phyloP scores from a whole-genome alignment of 2,797 vertebrate species.

The Clarias platycephalus region DNA sequence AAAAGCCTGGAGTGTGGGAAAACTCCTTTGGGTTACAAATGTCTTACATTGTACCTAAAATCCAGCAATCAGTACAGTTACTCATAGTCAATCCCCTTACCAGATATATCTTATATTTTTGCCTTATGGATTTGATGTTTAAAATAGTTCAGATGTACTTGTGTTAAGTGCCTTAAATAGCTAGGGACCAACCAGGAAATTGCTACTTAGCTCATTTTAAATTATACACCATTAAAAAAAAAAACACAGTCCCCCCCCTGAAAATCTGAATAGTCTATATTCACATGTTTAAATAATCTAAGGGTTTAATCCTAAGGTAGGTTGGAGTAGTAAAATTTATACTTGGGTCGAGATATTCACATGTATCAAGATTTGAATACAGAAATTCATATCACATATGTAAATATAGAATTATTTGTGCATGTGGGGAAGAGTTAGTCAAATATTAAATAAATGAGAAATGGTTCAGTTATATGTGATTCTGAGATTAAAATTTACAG shows the following conservation, averaged over 20 bases:
- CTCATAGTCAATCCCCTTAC: conserved; percentile 1
- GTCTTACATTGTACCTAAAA: neutral
- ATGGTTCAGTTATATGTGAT: neutral
- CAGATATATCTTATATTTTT: conserved; percentile 21
- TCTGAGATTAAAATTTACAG: neutral
- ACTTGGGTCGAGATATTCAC: neutral
- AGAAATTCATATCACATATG: neutral
- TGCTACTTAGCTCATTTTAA: conserved; percentile 30
- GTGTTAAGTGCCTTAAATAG: conserved; percentile 44
- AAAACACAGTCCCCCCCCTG: neutral
- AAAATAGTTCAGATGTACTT: conserved; percentile 42
- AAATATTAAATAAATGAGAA: neutral
- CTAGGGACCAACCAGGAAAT: conserved; percentile 2
- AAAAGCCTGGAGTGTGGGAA: neutral
- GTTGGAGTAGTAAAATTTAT: neutral
- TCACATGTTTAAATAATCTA: neutral
- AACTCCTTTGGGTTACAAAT: conserved; percentile 21
- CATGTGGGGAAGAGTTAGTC: neutral
- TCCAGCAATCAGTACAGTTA: neutral
- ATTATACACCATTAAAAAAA: conserved; percentile 22
- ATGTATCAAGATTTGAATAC: neutral
- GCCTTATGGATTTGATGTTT: neutral
- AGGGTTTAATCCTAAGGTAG: no score
- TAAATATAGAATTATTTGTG: neutral
- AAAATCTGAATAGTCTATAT: conserved; percentile 19